Evolutionary conservation across 2,888 invertebrate species (phyloP).

Genomic region (Branchipolynoe longqiensis): DNA sequence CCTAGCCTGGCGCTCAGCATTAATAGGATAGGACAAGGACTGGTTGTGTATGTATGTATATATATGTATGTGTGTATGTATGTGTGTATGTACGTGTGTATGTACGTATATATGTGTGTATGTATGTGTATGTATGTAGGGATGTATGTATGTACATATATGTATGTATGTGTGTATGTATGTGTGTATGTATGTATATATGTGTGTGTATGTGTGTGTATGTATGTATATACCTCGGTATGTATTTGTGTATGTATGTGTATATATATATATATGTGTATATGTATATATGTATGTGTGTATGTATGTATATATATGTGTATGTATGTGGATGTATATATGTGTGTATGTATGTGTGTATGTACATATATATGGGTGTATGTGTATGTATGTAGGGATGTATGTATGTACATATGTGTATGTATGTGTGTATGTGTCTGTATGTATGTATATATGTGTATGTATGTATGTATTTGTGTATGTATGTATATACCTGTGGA

Average conservation of each 20-base stretch:
- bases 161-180: not conserved
- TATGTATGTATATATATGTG: not conserved
- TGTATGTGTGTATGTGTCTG: not conserved
- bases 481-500: not conserved
- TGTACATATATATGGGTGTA: not conserved
- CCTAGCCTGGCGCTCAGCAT: too few relatives aligned
- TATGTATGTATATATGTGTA: not conserved
- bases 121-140: too few relatives aligned
- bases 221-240: not conserved
- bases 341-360: not conserved
- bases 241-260: not conserved
- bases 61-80: not conserved
- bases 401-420: not conserved
- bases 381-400: not conserved
- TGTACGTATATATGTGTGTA: not conserved
- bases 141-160: not conserved
- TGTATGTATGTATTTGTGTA: not conserved
- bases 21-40: not conserved
- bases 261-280: constrained; percentile 23
- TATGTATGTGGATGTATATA: not conserved
- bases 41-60: not conserved
- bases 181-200: not conserved
- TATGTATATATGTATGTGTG: not conserved
- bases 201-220: not conserved
- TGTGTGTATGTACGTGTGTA: not conserved